Conservation (phyloP, 1,140 invertebrate species). For the Diachasmimorpha longicaudata region DNA sequence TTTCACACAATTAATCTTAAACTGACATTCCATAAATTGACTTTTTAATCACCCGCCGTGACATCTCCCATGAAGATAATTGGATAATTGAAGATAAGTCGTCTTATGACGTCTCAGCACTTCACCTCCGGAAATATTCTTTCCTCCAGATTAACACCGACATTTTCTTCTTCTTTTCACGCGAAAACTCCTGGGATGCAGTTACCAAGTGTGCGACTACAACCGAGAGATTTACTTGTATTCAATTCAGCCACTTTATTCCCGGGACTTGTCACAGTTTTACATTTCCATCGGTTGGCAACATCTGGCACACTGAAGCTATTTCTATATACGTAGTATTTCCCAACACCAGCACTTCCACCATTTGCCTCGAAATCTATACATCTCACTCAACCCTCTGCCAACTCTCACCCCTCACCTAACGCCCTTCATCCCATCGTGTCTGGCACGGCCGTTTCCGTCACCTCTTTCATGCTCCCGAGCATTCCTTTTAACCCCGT, state of each 20-base stretch:
- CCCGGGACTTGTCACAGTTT: conserved; percentile 58
- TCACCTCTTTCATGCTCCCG: not conserved
- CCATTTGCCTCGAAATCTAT: not conserved
- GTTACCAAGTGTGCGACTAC: conserved; percentile 13
- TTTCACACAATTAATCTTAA: too few species aligned
- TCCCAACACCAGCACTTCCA: not conserved
- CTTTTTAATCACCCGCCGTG: too few species aligned
- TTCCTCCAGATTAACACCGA: not conserved
- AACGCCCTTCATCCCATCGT: not conserved
- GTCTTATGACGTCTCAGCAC: not conserved
- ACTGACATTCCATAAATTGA: too few species aligned
- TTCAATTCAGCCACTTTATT: conserved; percentile 62
- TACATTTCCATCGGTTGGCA: conserved; percentile 58
- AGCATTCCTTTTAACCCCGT: not conserved
- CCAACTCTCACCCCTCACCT: not conserved
- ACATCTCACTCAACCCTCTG: not conserved
- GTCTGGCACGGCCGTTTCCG: not conserved
- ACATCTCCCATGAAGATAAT: too few species aligned
- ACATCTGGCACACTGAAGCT: conserved; percentile 53
- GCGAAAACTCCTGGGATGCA: conserved; percentile 25
- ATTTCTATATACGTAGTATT: conserved; percentile 43
- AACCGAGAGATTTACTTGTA: conserved; percentile 56
- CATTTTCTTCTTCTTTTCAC: not conserved
- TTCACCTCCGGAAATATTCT: not conserved
- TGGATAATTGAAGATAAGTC: not conserved